phyloP scores from a whole-genome alignment of 1,140 invertebrate species.

The Bombyx mori region ASM3026992v2 NC_085115.1:9840501-9841000 shows the following conservation, averaged over 20 bases:
- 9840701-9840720: slow-evolving; percentile 66
- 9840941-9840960: slow-evolving; percentile 12
- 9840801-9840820: neutral
- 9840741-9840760: slow-evolving; percentile 30
- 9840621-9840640: slow-evolving; percentile 93
- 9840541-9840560: too few relatives aligned
- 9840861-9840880: neutral
- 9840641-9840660: slow-evolving; percentile 90
- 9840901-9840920: slow-evolving; percentile 1
- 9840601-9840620: slow-evolving; percentile 50
- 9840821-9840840: neutral
- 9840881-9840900: neutral
- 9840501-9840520: too few relatives aligned
- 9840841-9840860: neutral
- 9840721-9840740: slow-evolving; percentile 61
- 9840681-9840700: slow-evolving; percentile 72
- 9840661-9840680: slow-evolving; percentile 82
- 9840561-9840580: too few relatives aligned
- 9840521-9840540: too few relatives aligned
- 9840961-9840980: slow-evolving; percentile 12
- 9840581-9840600: too few relatives aligned
- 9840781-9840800: too few relatives aligned
- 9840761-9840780: neutral
- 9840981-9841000: slow-evolving; percentile 14
- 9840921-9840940: slow-evolving; percentile 13